phyloP scores from a whole-genome alignment of 2,113 vertebrate species.

The Oreotrochilus melanogaster region DNA sequence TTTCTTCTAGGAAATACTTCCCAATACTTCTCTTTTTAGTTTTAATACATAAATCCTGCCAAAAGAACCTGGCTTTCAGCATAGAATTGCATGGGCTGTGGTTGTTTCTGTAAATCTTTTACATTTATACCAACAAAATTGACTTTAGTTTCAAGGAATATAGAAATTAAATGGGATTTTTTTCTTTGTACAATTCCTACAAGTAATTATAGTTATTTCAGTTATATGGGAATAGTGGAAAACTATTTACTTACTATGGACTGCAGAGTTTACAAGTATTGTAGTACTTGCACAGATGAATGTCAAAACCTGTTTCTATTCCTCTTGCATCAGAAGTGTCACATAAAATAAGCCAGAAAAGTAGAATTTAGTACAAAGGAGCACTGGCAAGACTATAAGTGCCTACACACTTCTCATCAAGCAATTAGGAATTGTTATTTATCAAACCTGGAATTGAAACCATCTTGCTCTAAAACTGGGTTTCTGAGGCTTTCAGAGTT shows the following conservation, averaged over 20 bases:
- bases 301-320: background rate
- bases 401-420: background rate
- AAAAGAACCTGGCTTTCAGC: background rate
- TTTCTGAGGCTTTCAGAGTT: background rate
- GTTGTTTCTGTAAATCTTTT: background rate
- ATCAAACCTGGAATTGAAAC: background rate
- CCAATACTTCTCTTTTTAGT: background rate
- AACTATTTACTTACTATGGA: background rate
- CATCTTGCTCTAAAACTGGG: background rate
- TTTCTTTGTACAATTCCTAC: background rate
- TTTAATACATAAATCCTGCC: background rate
- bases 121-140: background rate
- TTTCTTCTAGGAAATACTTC: background rate
- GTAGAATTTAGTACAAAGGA: background rate
- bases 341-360: background rate
- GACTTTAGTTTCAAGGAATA: background rate
- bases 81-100: background rate
- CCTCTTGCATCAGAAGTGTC: background rate
- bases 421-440: background rate
- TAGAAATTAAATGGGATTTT: background rate
- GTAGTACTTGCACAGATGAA: rapidly evolving
- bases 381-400: background rate
- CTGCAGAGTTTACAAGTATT: background rate
- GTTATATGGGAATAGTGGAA: background rate
- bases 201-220: background rate